A percentile compares a stretch with the other conserved stretches of the same genome.
These are phyloP conservation scores for Petrocephalus zakoni DNA, from an alignment of 2,113 vertebrate species.

Conservation along the genomic window DNA sequence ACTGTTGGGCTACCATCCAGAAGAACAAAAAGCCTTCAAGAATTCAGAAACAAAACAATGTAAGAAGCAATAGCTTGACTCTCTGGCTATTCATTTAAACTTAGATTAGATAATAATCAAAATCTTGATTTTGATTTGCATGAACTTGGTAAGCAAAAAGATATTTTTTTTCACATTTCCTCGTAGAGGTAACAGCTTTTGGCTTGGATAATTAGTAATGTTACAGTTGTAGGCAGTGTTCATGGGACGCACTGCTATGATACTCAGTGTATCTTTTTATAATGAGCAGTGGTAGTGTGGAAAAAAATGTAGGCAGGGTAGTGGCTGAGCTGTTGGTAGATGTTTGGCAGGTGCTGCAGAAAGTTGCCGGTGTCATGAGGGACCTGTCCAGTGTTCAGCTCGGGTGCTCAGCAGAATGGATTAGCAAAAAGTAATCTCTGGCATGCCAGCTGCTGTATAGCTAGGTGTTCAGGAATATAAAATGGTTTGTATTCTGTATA, in stretches of 20 bases:
- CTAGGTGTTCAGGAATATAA: neutral
- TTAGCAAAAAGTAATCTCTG: neutral
- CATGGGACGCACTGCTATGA: no score
- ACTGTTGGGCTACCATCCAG: neutral
- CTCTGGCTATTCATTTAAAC: neutral
- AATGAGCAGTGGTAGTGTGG: neutral
- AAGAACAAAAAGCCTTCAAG: neutral
- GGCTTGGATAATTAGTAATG: neutral
- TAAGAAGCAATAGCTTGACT: neutral
- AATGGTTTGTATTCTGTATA: neutral
- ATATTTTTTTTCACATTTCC: neutral
- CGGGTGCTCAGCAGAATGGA: neutral
- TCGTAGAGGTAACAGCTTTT: neutral
- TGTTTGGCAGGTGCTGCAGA: conserved; percentile 6
- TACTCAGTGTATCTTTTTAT: neutral
- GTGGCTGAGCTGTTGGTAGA: neutral
- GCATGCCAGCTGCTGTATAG: neutral
- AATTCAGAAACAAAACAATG: neutral
- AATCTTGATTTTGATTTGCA: neutral
- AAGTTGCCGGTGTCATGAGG: neutral
- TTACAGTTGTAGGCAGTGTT: neutral
- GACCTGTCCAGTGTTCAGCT: neutral
- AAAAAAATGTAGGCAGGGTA: neutral
- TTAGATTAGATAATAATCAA: conserved; percentile 8
- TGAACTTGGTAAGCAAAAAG: neutral